Base-by-base conservation (phyloP, 1,140 invertebrate species). In the Drosophila trapezifrons region DNA sequence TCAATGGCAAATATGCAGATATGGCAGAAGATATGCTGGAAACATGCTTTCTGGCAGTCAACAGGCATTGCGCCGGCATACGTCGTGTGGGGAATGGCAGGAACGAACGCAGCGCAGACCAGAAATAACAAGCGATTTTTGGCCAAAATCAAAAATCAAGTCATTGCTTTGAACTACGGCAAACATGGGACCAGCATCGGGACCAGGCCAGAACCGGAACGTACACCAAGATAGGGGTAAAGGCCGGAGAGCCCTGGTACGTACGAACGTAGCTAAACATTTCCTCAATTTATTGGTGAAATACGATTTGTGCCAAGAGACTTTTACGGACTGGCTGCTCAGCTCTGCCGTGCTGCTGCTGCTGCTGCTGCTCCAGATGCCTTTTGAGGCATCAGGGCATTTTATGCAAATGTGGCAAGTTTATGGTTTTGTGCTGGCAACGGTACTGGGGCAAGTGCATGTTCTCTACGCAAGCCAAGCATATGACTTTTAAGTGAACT, bases 401-500 rank as follows among this genome's bases (percentile, higher is more conserved):
- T 83, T 86, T 86, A 86, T 86, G 83, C 80, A 86, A 86, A 86
- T 86, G 76, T 76, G 66, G 84, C 83, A 87, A 86, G 72, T 87
- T 89, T 87, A 89, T 80, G 79, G 63, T 49, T 70, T 65, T 78
- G 27, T 35, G 52, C 49, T 27, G 47, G 27, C 46, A 51, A 15
- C 38, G 17, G 25, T 58, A 15, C 59, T 17, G 18, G 13, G 69
- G 62, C 52, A 54, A 40, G 73, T 73, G 56, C 60, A 63, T 45
- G 43, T 66, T 40, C 64, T 62, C 43, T 79, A 76, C 63, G 55
- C 69, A 46, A 64, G 59, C 56, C 35, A 60, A 76, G 59, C 82
- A 75, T 74, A 64, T 47, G 79, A 79, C 71, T 79, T 83, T 87
- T 76, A 69, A 83, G 66, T 83, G 79, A 83, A 70, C 63, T 87